Conservation (phyloP, 2,797 vertebrate genomes). For the Propithecus deckenii region DNA sequence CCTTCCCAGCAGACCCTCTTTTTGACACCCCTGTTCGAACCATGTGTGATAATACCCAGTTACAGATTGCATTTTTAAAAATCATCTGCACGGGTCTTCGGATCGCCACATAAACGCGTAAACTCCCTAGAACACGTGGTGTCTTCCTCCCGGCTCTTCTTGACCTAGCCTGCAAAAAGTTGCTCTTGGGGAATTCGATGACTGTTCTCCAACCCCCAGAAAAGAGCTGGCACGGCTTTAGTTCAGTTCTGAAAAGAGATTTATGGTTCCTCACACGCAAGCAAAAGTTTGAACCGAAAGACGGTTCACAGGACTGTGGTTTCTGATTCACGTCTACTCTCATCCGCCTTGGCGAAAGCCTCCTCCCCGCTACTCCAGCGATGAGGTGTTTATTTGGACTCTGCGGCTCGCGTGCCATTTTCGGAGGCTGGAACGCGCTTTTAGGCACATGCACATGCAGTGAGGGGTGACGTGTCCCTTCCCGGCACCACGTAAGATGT, state of each 20-base stretch:
- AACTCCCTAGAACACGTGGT: not conserved
- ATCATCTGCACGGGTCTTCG: not conserved
- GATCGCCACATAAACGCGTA: not conserved
- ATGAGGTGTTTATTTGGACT: slow-evolving; percentile 78
- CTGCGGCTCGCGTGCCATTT: slow-evolving; percentile 77
- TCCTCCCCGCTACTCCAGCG: slow-evolving; percentile 64
- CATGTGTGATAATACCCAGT: not conserved
- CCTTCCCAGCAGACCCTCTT: not conserved
- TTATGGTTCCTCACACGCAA: slow-evolving; percentile 54
- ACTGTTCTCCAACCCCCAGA: not conserved
- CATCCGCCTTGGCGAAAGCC: slow-evolving; percentile 65
- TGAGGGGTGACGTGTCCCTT: slow-evolving; percentile 52
- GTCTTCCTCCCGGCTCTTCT: not conserved
- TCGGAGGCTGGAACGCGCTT: slow-evolving; percentile 77
- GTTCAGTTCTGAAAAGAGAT: slow-evolving; percentile 55
- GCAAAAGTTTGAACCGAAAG: slow-evolving; percentile 65
- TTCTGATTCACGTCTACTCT: slow-evolving; percentile 47
- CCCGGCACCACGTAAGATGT: slow-evolving; percentile 41
- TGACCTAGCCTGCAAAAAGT: not conserved
- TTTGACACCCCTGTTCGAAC: not conserved
- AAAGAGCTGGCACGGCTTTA: not conserved
- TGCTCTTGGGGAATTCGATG: not conserved
- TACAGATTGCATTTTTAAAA: not conserved
- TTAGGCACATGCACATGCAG: slow-evolving; percentile 73
- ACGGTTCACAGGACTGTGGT: slow-evolving; percentile 45